Percentiles rank a stretch among this genome's conserved stretches.
phyloP scores from a whole-genome alignment of 23 tunicate genomes.

The Styela clava region DNA sequence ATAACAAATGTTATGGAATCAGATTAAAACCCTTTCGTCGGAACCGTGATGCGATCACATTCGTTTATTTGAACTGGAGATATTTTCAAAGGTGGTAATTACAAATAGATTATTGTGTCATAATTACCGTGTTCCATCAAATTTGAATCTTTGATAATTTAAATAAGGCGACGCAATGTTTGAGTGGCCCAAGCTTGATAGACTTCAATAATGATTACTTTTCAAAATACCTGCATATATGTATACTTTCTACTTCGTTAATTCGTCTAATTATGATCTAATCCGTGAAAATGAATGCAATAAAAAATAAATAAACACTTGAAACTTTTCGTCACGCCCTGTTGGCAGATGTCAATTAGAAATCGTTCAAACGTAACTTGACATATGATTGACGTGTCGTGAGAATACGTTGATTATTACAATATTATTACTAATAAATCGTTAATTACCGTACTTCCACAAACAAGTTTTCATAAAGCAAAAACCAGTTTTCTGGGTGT shows the following conservation, averaged over 20 bases:
- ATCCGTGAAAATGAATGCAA: neutral
- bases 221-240: too few relatives aligned
- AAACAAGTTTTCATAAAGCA: neutral
- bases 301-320: neutral
- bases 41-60: neutral
- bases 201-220: too few relatives aligned
- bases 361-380: neutral
- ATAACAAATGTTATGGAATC: too few relatives aligned
- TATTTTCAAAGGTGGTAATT: neutral
- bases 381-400: neutral
- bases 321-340: neutral
- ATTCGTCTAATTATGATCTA: neutral
- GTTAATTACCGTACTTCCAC: neutral
- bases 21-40: too few relatives aligned
- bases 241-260: too few relatives aligned
- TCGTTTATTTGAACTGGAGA: neutral
- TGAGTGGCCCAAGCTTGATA: neutral
- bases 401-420: neutral
- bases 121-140: neutral
- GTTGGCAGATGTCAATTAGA: neutral
- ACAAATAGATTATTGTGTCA: too few relatives aligned
- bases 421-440: too few relatives aligned
- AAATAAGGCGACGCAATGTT: neutral
- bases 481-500: neutral
- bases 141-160: neutral